Conservation (phyloP, 2,888 invertebrate species). For the Trissoscelio sp. region DNA sequence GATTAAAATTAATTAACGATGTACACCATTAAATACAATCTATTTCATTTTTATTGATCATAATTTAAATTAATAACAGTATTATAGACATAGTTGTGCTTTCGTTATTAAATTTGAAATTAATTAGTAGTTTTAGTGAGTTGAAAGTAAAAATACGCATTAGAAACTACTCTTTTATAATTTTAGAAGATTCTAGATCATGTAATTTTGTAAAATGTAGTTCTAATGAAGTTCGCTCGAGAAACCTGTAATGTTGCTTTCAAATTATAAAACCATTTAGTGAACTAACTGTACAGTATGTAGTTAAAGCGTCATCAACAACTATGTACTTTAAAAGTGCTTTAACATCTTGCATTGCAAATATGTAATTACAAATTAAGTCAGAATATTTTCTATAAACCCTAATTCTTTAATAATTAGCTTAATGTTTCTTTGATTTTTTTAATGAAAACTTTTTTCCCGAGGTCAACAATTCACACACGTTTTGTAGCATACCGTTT, state of each 20-base stretch:
- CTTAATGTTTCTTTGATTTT: too few species aligned
- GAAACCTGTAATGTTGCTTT: neutral
- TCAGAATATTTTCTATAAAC: too few species aligned
- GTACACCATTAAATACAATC: neutral
- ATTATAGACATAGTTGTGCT: neutral
- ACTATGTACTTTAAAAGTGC: too few species aligned
- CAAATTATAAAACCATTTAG: neutral
- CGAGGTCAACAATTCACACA: too few species aligned
- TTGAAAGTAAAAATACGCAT: neutral
- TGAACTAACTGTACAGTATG: neutral
- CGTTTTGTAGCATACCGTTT: neutral
- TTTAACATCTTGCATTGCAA: too few species aligned
- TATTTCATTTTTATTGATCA: neutral
- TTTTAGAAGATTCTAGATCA: neutral
- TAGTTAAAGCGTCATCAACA: neutral
- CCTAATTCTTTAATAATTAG: too few species aligned
- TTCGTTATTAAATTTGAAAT: neutral
- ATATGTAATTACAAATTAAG: too few species aligned
- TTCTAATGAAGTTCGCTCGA: neutral
- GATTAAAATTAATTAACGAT: slow-evolving; percentile 43
- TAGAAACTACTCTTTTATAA: neutral
- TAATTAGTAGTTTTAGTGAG: neutral
- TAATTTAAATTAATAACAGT: neutral
- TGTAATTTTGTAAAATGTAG: neutral
- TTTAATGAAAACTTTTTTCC: too few species aligned